Evolutionary conservation across 2,888 invertebrate genomes (phyloP).

Genomic region (Drosophila mercatorum): DNA sequence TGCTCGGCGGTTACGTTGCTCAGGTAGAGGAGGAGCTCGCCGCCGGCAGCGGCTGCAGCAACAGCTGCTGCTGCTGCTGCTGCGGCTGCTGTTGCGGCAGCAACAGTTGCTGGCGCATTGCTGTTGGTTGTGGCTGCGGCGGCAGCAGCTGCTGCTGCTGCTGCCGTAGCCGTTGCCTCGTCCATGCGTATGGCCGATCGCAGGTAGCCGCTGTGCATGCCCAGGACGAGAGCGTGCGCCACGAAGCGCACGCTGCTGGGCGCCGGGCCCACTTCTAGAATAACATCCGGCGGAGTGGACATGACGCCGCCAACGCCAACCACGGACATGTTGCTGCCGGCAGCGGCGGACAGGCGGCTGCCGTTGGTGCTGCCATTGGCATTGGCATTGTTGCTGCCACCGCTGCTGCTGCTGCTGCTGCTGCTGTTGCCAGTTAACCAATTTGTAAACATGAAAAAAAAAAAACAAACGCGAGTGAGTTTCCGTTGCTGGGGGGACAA

Average conservation of each 20-base stretch:
- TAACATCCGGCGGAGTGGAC: slow-evolving; percentile 87
- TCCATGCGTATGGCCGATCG: slow-evolving; percentile 87
- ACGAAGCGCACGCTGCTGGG: slow-evolving; percentile 88
- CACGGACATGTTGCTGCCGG: slow-evolving; percentile 16
- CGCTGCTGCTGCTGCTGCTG: slow-evolving; percentile 24
- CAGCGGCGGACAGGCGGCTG: slow-evolving; percentile 16
- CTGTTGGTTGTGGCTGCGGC: slow-evolving; percentile 17
- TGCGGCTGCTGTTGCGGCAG: slow-evolving; percentile 4
- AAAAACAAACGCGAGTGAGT: slow-evolving; percentile 11
- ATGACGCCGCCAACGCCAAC: slow-evolving; percentile 45
- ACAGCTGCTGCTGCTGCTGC: slow-evolving; percentile 15
- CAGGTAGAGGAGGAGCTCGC: slow-evolving; percentile 84
- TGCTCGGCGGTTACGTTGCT: slow-evolving; percentile 87
- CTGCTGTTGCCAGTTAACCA: slow-evolving; percentile 82
- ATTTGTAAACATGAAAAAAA: slow-evolving; percentile 83
- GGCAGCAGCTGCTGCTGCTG: slow-evolving; percentile 27
- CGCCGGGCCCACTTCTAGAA: slow-evolving; percentile 87
- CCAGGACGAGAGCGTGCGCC: slow-evolving; percentile 88
- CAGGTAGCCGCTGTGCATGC: slow-evolving; percentile 90
- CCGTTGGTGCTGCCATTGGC: slow-evolving; percentile 25
- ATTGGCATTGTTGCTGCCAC: slow-evolving; percentile 26
- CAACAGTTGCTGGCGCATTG: slow-evolving; percentile 27
- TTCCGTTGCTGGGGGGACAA: not conserved
- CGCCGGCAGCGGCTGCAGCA: slow-evolving; percentile 11
- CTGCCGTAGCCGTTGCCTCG: slow-evolving; percentile 60